Base-by-base conservation (phyloP, 2,888 invertebrate species). In the Lasioglossum oenotherae region DNA sequence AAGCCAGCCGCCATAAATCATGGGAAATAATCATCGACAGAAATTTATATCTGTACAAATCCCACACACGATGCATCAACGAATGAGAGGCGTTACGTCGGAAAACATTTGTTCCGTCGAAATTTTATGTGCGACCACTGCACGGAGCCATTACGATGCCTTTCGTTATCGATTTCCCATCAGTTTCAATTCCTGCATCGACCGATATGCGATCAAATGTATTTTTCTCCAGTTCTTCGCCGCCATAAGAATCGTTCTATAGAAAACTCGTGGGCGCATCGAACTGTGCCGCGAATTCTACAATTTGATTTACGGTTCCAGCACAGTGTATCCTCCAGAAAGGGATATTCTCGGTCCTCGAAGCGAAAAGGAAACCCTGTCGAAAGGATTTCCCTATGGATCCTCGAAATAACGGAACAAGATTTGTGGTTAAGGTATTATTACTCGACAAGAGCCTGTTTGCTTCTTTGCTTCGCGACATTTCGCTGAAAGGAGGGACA, bases 241-340 rank as follows among this genome's bases (percentile, higher is more conserved):
- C 60, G 38, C 49, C 69, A 64, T 64, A 71, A 69, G 78, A 49
- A 19, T 60, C 14, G 46, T 4, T 41, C 31, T 35, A 57, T 4
- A 72, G 69, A 57, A 73, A 41, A 57, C 46, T 74, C 67, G 27
- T 35, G 73, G n/a, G 4, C 74, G 14, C n/a, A 14, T 44, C 67
- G 67, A 86, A 78, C 49, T 73, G 80, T 31, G 57, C 16, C 60
- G 57, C 12, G 31, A 49, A 71, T 79, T 41, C 49, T 74, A 71
- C 69, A 83, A 87, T 81, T 76, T 83, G 82, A 89, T 89, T 89
- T 89, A 89, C 64, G 80, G 69, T 53, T n/a, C 67, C 19, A 8
- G 10, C 6, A 19, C 1, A 16, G 19, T 81, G 71, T 73, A n/a
- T 12, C n/a, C n/a, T 5, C 71, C n/a, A 41, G 38, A 4, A 14